Evolutionary conservation across 2,113 vertebrate species (phyloP).

Genomic region (Bucco capensis): DNA sequence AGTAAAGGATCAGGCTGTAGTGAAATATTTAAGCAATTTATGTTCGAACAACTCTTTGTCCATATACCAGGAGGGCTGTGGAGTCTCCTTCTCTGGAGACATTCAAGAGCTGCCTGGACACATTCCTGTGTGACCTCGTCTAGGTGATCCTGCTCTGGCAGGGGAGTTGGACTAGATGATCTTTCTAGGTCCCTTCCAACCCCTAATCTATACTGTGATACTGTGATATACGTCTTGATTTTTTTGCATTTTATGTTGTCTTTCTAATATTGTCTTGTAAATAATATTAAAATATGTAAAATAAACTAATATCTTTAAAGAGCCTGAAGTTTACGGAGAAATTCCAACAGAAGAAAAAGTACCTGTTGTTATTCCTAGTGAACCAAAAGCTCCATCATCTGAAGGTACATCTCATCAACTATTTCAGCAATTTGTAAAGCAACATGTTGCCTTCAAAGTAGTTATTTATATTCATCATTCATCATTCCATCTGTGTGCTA

Average conservation of each 20-base stretch:
- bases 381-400: conserved; percentile 63
- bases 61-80: no score
- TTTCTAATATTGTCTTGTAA: not conserved
- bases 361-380: conserved; percentile 49
- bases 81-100: no score
- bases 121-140: no score
- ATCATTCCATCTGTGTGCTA: not conserved
- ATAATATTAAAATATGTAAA: conserved; percentile 13
- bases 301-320: conserved; percentile 74
- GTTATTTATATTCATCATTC: no score
- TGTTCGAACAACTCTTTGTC: not conserved
- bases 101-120: no score
- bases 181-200: no score
- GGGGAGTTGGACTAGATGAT: no score
- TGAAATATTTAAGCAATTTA: not conserved
- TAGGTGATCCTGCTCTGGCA: no score
- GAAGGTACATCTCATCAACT: conserved; percentile 70
- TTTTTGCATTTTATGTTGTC: not conserved
- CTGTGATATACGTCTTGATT: no score
- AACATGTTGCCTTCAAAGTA: not conserved
- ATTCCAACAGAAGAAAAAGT: conserved; percentile 50
- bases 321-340: conserved; percentile 61
- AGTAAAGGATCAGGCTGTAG: not conserved
- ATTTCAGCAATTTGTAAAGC: not conserved
- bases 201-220: no score